A percentile compares a stretch with the other conserved stretches of the same genome.
Evolutionary conservation across 2,113 vertebrate species (phyloP).

Genomic region (Pao palembangensis): DNA sequence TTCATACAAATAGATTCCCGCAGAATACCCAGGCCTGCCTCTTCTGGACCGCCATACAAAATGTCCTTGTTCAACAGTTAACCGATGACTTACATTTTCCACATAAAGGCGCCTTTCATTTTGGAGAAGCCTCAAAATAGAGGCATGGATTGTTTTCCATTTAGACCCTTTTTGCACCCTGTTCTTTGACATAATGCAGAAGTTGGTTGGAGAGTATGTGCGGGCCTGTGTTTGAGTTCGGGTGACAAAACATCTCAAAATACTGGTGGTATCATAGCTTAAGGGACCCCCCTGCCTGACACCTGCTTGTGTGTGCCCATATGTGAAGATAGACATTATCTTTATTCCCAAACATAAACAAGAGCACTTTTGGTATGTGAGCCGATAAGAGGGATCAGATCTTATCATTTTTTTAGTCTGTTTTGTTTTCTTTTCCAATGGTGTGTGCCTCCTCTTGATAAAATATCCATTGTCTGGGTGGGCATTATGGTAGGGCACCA

Average conservation of each 20-base stretch:
- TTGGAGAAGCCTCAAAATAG: not conserved
- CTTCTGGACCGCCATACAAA: not conserved
- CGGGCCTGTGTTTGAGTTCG: too few species aligned
- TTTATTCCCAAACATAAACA: conserved; percentile 25
- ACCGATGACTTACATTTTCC: not conserved
- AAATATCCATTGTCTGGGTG: conserved; percentile 6
- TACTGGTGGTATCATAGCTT: conserved; percentile 15
- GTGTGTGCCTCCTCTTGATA: conserved; percentile 1
- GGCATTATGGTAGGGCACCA: not conserved
- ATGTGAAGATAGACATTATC: conserved; percentile 10
- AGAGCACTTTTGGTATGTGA: conserved; percentile 41
- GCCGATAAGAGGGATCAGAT: conserved; percentile 10
- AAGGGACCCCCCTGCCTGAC: conserved; percentile 31
- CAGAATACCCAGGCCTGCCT: not conserved
- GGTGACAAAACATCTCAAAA: conserved; percentile 5
- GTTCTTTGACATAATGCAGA: too few species aligned
- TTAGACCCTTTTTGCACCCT: too few species aligned
- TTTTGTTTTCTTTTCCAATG: not conserved
- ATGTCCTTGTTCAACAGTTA: not conserved
- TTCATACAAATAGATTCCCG: conserved; percentile 1
- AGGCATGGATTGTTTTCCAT: too few species aligned
- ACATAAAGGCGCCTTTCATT: conserved; percentile 1
- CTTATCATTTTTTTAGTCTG: conserved; percentile 14
- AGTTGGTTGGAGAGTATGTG: too few species aligned
- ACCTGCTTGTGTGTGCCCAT: conserved; percentile 40